Base-by-base conservation (phyloP, 1,140 invertebrate species). In the Drosophila murphyi region DNA sequence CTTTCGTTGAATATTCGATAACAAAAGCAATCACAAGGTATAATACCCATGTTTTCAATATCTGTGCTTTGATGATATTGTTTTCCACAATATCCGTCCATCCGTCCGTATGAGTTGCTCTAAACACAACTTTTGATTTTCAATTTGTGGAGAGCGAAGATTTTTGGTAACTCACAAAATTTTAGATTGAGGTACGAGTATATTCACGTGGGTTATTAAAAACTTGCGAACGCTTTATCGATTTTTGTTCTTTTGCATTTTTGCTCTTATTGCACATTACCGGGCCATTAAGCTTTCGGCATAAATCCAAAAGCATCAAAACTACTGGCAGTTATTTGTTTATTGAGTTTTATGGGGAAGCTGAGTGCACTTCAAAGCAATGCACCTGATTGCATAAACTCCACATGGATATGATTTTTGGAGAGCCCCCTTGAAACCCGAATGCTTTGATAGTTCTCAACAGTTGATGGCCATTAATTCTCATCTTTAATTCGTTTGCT, bases 371-470 rank as follows among this genome's bases (percentile, higher is more conserved):
- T 62, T 45, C 39, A 43, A 45, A 71, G 61, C 76, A 67, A 76
- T 86, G 82, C 82, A 87, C 78, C 60, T 76, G 82, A 86, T 76
- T 87, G 82, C 82, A 86, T 75, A 78, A 80, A 83, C 70, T 80
- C 76, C 69, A 59, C 29, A 59, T 55, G 35, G 7, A 43, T 43
- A 43, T 4, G 39, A 3, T 43, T 43, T 43, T 43, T 43, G 4
- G 5, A 43, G 39, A n/a, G 39, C 39, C 39, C 10, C 10, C 10
- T 43, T 43, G 39, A n/a, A 43, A 43, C 10, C n/a, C n/a, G 3
- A n/a, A 5, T 47, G 20, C 10, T 60, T 47, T 61, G 59, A 57
- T 78, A 76, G 73, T 79, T 72, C 48, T 76, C 60, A 62, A 69
- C 51, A 65, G 63, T 72, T 70, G 74, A 82, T 71, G 10, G 10